Conservation (phyloP, 2,797 vertebrate species). For the Nannoperca obscura region DNA sequence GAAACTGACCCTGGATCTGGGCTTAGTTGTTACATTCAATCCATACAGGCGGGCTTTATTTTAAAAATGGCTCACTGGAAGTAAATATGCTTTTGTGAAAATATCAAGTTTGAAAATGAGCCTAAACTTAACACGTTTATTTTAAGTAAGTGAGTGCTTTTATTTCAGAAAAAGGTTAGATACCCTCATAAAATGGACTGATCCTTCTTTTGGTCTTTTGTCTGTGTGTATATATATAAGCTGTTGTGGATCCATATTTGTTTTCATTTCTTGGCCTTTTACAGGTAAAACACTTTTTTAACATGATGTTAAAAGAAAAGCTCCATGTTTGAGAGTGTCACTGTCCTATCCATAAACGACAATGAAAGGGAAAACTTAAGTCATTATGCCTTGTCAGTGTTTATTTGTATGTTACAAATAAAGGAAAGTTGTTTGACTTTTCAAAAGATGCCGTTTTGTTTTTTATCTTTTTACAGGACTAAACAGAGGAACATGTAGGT, state of each 20-base stretch:
- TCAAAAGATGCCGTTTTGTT: slow-evolving; percentile 32
- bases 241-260: slow-evolving; percentile 75
- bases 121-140: slow-evolving; percentile 51
- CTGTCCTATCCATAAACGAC: slow-evolving; percentile 77
- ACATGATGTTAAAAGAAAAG: slow-evolving; percentile 65
- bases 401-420: slow-evolving; percentile 92
- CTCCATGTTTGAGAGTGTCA: slow-evolving; percentile 79
- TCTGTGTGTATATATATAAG: slow-evolving; percentile 61
- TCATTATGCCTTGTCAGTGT: slow-evolving; percentile 88
- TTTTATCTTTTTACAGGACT: background rate
- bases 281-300: slow-evolving; percentile 77
- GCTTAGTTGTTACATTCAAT: slow-evolving; percentile 40
- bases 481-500: background rate
- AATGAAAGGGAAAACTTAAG: slow-evolving; percentile 83
- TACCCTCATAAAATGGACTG: slow-evolving; percentile 40
- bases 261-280: slow-evolving; percentile 80
- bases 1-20: slow-evolving; percentile 47
- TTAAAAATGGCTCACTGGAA: slow-evolving; percentile 11
- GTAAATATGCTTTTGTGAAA: slow-evolving; percentile 48
- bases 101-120: slow-evolving; percentile 46
- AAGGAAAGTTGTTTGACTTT: slow-evolving; percentile 89
- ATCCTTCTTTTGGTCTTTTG: slow-evolving; percentile 63
- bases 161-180: slow-evolving; percentile 50
- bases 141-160: slow-evolving; percentile 56
- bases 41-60: slow-evolving; percentile 44